Conservation (phyloP, 2,797 vertebrate species). For the Netta rufina region DNA sequence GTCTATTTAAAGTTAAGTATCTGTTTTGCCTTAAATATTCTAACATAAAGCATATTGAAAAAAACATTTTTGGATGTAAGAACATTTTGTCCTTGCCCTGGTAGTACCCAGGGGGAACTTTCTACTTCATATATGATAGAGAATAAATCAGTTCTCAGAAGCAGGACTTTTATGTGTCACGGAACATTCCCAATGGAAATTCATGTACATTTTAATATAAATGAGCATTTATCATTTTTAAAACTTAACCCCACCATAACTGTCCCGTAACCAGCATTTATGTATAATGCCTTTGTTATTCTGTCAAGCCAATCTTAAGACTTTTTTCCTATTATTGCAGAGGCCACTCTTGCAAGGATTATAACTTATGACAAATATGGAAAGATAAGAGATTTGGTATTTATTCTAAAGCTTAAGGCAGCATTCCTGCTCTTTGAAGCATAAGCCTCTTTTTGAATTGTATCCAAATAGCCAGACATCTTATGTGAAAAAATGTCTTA, state of each 20-base stretch:
- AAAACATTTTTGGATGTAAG: background rate
- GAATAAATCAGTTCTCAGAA: conserved; percentile 18
- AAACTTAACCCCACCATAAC: conserved; percentile 17
- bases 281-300: conserved; percentile 44
- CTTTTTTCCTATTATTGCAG: conserved; percentile 1
- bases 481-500: conserved; percentile 62
- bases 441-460: conserved; percentile 75
- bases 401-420: conserved; percentile 78
- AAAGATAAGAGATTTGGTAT: conserved; percentile 77
- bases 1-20: background rate
- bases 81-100: background rate
- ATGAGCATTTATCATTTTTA: conserved; percentile 30
- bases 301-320: conserved; percentile 18
- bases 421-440: conserved; percentile 76
- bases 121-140: background rate
- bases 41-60: background rate
- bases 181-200: conserved; percentile 38
- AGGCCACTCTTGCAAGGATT: conserved; percentile 72
- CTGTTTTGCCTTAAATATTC: background rate
- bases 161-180: background rate
- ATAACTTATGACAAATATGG: conserved; percentile 71
- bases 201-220: conserved; percentile 56
- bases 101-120: background rate
- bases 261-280: conserved; percentile 31
- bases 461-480: conserved; percentile 64